Percentiles rank a stretch among this genome's conserved stretches.
phyloP scores from a whole-genome alignment of 2,888 invertebrate genomes.

The Drosophila neonasuta region DNA sequence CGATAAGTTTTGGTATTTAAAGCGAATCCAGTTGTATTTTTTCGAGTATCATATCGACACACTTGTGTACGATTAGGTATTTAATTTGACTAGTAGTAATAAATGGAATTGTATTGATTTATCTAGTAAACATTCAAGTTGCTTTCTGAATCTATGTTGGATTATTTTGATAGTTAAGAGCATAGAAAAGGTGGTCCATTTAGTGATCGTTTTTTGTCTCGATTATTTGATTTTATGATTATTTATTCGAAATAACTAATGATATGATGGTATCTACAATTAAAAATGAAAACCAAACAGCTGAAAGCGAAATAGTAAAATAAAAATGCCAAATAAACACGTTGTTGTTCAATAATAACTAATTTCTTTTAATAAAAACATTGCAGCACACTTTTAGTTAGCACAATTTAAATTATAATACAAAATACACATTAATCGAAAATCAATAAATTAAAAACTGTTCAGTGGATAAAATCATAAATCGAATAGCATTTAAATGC shows the following conservation, averaged over 20 bases:
- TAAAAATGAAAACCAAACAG: conserved; percentile 12
- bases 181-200: conserved; percentile 80
- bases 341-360: conserved; percentile 51
- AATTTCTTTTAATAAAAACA: conserved; percentile 61
- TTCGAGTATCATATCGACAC: conserved; percentile 20
- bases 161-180: conserved; percentile 45
- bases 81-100: conserved; percentile 68
- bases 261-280: conserved; percentile 45
- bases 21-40: conserved; percentile 47
- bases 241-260: conserved; percentile 35
- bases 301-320: conserved; percentile 22
- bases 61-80: conserved; percentile 14
- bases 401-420: conserved; percentile 64
- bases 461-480: conserved; percentile 29
- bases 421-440: conserved; percentile 60
- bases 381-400: conserved; percentile 73
- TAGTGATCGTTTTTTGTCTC: conserved; percentile 78
- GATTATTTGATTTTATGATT: conserved; percentile 57
- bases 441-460: conserved; percentile 45
- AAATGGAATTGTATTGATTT: conserved; percentile 60
- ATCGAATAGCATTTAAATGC: conserved; percentile 19
- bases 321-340: conserved; percentile 22
- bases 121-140: conserved; percentile 52
- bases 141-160: conserved; percentile 32
- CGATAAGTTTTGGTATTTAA: conserved; percentile 45